Conservation (phyloP, 2,797 vertebrate genomes). For the Gallirallus australis region DNA sequence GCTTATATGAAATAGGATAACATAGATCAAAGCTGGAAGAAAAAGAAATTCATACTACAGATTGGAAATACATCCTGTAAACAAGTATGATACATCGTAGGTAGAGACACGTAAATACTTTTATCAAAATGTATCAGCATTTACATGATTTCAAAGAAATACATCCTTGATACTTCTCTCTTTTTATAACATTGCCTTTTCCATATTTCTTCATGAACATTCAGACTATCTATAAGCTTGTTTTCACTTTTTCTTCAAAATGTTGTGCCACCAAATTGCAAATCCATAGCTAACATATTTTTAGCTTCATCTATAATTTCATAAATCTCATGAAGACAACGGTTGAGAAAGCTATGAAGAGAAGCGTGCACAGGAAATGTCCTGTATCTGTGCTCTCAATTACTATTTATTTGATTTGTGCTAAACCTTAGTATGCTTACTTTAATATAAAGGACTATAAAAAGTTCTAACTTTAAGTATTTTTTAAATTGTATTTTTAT, state of each 20-base stretch:
- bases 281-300: not conserved
- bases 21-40: not conserved
- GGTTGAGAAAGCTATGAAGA: not conserved
- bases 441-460: not conserved
- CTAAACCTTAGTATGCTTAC: not conserved
- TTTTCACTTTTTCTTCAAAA: not conserved
- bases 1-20: not conserved
- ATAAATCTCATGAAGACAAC: not conserved
- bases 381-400: not conserved
- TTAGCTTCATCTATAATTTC: not conserved
- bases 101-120: not conserved
- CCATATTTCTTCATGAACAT: not conserved
- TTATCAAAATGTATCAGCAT: not conserved
- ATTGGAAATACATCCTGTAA: not conserved
- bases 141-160: not conserved
- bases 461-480: not conserved
- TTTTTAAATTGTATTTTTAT: not conserved
- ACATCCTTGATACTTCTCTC: not conserved
- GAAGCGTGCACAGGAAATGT: not conserved
- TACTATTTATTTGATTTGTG: not conserved
- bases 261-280: not conserved
- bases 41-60: not conserved
- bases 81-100: not conserved
- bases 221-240: not conserved
- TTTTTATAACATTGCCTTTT: not conserved